Conservation (phyloP, 2,888 invertebrate species). For the Agrotis puta region DNA sequence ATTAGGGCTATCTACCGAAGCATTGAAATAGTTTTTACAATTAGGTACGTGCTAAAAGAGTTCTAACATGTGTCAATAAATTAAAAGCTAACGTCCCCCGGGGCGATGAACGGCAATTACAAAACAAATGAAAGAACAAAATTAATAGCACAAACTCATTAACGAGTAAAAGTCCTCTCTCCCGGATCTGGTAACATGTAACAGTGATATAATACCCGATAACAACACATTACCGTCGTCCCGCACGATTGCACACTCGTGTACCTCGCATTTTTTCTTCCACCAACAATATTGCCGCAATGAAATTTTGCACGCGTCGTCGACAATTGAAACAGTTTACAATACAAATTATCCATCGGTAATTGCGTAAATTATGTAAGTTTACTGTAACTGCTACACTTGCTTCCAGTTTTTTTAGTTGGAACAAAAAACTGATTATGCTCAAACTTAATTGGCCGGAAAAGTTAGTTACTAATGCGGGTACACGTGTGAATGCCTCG, state of each 20-base stretch:
- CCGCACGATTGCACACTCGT: slow-evolving; percentile 72
- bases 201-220: slow-evolving; percentile 65
- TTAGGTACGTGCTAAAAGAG: background rate
- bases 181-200: slow-evolving; percentile 70
- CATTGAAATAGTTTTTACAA: background rate
- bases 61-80: slow-evolving; percentile 4
- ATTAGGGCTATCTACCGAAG: background rate
- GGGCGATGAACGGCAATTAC: slow-evolving; percentile 39
- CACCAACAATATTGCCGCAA: slow-evolving; percentile 37
- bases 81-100: slow-evolving; percentile 21
- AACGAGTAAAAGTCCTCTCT: slow-evolving; percentile 62
- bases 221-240: slow-evolving; percentile 66
- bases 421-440: slow-evolving; percentile 36
- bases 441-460: slow-evolving; percentile 50
- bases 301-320: slow-evolving; percentile 61
- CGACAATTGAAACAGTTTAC: slow-evolving; percentile 57
- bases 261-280: slow-evolving; percentile 43
- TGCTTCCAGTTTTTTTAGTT: slow-evolving; percentile 59
- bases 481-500: slow-evolving; percentile 45
- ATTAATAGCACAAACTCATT: slow-evolving; percentile 49
- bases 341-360: slow-evolving; percentile 58
- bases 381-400: slow-evolving; percentile 56
- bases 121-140: slow-evolving; percentile 37
- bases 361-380: slow-evolving; percentile 74
- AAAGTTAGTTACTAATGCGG: slow-evolving; percentile 47